These are phyloP conservation scores for Bombus balteatus DNA, from an alignment of 1,140 invertebrate genomes.

Conservation along the genomic window DNA sequence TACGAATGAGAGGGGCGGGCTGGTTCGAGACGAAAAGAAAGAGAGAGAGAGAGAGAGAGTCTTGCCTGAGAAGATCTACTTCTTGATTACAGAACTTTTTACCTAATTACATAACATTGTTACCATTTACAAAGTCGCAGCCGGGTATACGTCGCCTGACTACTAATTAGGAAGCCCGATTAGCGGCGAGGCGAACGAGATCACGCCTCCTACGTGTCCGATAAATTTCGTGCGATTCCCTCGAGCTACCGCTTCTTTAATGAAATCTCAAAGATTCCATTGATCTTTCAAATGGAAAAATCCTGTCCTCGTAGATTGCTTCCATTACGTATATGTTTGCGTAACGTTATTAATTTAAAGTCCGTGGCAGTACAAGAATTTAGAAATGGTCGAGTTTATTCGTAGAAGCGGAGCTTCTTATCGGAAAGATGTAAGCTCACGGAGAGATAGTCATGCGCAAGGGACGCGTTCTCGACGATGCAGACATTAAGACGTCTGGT, in stretches of 20 bases:
- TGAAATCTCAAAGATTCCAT: conserved; percentile 29
- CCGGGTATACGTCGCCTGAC: conserved; percentile 60
- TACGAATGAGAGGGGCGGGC: conserved; percentile 69
- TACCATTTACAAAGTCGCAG: conserved; percentile 77
- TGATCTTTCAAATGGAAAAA: not conserved
- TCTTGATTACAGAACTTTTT: conserved; percentile 80
- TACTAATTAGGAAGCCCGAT: conserved; percentile 73
- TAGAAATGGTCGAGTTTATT: conserved; percentile 53
- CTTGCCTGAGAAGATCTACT: conserved; percentile 77
- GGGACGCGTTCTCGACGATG: conserved; percentile 69
- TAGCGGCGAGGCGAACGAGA: conserved; percentile 56
- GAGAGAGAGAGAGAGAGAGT: conserved; percentile 58
- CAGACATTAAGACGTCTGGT: conserved; percentile 81
- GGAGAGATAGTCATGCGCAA: conserved; percentile 66
- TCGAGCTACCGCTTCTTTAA: not conserved
- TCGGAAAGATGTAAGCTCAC: conserved; percentile 60
- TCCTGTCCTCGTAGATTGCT: not conserved
- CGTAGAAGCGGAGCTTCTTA: conserved; percentile 52
- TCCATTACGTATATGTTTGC: not conserved
- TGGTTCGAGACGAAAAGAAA: conserved; percentile 62
- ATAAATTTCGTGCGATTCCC: conserved; percentile 56
- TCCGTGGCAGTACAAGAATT: not conserved
- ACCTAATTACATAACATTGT: conserved; percentile 78
- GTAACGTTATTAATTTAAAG: not conserved
- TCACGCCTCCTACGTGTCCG: conserved; percentile 57